These are phyloP conservation scores for Mirounga angustirostris DNA, from an alignment of 2,113 vertebrate species.

Conservation along the genomic window DNA sequence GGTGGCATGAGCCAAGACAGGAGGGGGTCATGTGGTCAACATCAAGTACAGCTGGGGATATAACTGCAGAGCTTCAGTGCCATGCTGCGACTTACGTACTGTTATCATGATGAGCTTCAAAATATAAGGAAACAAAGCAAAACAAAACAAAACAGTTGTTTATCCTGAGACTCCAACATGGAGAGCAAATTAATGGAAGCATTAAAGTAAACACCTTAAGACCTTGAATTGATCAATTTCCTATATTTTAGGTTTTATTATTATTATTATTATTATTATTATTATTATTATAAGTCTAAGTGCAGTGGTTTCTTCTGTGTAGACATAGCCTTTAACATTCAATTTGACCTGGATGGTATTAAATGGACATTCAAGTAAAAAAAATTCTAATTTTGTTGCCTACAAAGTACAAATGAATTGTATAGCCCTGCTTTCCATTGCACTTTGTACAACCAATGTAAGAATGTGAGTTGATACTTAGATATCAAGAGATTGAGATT, in stretches of 20 bases:
- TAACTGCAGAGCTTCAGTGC: background rate
- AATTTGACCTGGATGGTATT: background rate
- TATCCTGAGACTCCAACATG: background rate
- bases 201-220: background rate
- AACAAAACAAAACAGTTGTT: background rate
- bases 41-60: background rate
- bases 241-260: background rate
- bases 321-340: background rate
- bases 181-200: background rate
- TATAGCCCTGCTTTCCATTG: background rate
- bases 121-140: background rate
- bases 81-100: background rate
- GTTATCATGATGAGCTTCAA: background rate
- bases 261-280: background rate
- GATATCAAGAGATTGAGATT: background rate
- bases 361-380: background rate
- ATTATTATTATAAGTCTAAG: background rate
- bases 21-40: background rate
- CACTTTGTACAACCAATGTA: background rate
- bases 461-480: background rate
- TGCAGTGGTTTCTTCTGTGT: background rate
- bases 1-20: background rate
- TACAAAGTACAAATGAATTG: slow-evolving; percentile 10
- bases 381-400: background rate
- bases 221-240: background rate